Conservation (phyloP, 30 jellyfish, hydroid and myxozoan genomes). For the Hydractinia echinata region DNA sequence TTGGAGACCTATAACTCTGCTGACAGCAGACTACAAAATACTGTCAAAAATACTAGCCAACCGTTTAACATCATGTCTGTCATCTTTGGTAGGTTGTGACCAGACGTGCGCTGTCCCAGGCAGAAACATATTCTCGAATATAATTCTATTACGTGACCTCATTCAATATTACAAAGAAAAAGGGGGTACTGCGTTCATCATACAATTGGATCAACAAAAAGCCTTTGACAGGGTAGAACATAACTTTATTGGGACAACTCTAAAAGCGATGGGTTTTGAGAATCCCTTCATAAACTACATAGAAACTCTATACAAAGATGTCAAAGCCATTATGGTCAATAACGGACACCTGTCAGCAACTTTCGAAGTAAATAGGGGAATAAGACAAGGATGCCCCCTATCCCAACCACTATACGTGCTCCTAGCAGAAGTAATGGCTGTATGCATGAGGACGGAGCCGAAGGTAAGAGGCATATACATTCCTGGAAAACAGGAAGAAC, state of each 20-base stretch:
- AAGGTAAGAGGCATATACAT: conserved; percentile 14
- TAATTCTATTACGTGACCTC: conserved; percentile 17
- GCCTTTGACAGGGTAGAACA: conserved; percentile 43
- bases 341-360: neutral
- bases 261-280: neutral
- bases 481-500: neutral
- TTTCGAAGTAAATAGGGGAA: neutral
- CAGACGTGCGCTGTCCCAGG: conserved; percentile 50
- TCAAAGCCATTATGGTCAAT: neutral
- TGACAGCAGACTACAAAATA: conserved; percentile 35
- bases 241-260: neutral
- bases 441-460: neutral
- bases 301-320: neutral
- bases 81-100: conserved; percentile 13
- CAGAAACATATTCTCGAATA: conserved; percentile 30
- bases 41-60: conserved; percentile 20
- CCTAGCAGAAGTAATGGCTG: neutral
- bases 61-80: neutral
- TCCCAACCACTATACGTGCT: neutral
- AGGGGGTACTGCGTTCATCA: neutral
- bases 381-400: conserved; percentile 29
- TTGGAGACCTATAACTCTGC: conserved; percentile 26
- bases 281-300: neutral
- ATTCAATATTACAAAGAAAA: neutral
- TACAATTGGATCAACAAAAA: conserved; percentile 36